These are phyloP conservation scores for Pempheris klunzingeri DNA, from an alignment of 2,797 vertebrate genomes.

Conservation along the genomic window DNA sequence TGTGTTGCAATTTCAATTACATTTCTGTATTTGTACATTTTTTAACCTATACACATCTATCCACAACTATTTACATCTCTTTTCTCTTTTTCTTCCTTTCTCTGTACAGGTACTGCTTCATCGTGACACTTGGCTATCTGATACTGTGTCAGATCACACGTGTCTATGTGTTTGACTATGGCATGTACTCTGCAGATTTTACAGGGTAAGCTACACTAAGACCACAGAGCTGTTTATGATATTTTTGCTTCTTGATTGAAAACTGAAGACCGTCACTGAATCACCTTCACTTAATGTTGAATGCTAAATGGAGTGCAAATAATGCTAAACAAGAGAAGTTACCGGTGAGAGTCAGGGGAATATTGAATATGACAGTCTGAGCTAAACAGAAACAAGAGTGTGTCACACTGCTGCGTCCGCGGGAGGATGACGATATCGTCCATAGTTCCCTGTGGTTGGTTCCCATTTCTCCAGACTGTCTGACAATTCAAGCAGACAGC, in stretches of 20 bases:
- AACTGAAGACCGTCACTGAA: not conserved
- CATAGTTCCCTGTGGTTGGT: constrained; percentile 44
- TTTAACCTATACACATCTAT: not conserved
- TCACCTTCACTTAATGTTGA: constrained; percentile 6
- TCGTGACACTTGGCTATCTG: constrained; percentile 97
- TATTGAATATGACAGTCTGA: constrained; percentile 14
- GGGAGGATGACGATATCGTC: constrained; percentile 24
- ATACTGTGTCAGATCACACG: constrained; percentile 97
- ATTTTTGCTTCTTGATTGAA: not conserved
- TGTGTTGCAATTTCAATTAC: too few species aligned
- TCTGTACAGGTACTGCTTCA: constrained; percentile 92
- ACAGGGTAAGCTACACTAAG: constrained; percentile 91
- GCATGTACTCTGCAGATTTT: constrained; percentile 99
- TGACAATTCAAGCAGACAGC: constrained; percentile 73
- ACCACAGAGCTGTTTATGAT: not conserved
- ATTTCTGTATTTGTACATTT: not conserved
- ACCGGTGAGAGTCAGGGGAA: not conserved
- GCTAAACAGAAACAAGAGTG: constrained; percentile 30
- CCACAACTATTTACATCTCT: not conserved
- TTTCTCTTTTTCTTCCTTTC: not conserved
- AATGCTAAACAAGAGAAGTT: constrained; percentile 6
- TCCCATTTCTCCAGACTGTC: constrained; percentile 72
- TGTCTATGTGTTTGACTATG: constrained; percentile 98
- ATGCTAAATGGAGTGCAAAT: constrained; percentile 6
- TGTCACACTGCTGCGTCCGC: constrained; percentile 36